Evolutionary conservation across 2,797 vertebrate genomes (phyloP).

Genomic region (Distichodus sexfasciatus): DNA sequence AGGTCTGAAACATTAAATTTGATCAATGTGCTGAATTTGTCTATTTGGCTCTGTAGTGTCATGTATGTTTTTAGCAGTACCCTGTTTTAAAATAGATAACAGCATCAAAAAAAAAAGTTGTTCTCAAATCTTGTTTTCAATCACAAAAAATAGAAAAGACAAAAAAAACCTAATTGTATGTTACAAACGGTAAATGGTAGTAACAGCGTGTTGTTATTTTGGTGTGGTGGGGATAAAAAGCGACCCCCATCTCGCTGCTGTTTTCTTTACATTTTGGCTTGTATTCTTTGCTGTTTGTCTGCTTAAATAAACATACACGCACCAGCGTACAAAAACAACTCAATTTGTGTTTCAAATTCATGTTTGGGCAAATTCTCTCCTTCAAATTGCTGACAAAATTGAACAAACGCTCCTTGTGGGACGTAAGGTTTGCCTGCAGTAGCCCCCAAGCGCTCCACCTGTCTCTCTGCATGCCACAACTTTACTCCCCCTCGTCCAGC

Average conservation of each 20-base stretch:
- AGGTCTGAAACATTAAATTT: conserved; percentile 75
- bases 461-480: conserved; percentile 71
- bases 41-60: conserved; percentile 89
- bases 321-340: conserved; percentile 88
- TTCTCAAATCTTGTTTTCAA: conserved; percentile 45
- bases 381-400: conserved; percentile 82
- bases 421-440: conserved; percentile 70
- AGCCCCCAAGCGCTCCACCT: conserved; percentile 62
- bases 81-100: conserved; percentile 86
- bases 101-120: conserved; percentile 76
- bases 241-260: conserved; percentile 72
- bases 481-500: conserved; percentile 57
- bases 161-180: conserved; percentile 91
- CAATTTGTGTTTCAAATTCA: conserved; percentile 98
- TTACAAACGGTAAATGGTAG: conserved; percentile 84
- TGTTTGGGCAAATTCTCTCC: conserved; percentile 94
- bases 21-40: conserved; percentile 85
- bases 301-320: conserved; percentile 99
- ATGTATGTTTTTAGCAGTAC: conserved; percentile 88
- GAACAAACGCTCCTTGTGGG: conserved; percentile 68
- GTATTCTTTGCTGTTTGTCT: conserved; percentile 99
- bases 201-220: conserved; percentile 87
- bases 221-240: conserved; percentile 69
- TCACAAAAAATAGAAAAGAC: conserved; percentile 46
- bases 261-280: conserved; percentile 94